Percentiles rank a stretch among this genome's conserved stretches.
Conservation (phyloP, 2,797 vertebrate genomes). For the Cygnus olor region DNA sequence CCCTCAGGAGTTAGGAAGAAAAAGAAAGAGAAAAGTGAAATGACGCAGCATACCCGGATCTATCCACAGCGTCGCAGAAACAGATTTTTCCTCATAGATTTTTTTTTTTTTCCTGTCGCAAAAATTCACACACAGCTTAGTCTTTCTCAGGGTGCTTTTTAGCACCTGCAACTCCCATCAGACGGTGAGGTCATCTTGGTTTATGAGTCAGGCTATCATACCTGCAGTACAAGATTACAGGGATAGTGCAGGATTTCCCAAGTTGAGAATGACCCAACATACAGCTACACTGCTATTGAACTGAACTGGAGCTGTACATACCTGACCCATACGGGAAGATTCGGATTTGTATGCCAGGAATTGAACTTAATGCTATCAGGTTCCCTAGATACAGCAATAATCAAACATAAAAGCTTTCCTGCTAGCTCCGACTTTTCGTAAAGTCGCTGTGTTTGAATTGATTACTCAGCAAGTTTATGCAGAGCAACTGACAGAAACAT, state of each 20-base stretch:
- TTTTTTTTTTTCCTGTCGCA: background rate
- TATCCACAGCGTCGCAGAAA: background rate
- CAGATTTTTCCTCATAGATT: background rate
- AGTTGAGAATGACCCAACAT: background rate
- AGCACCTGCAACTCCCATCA: background rate
- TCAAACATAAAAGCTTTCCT: background rate
- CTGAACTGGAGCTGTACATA: background rate
- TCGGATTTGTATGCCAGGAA: background rate
- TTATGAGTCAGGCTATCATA: conserved; percentile 13
- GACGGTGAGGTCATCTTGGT: background rate
- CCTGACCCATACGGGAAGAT: background rate
- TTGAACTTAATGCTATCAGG: background rate
- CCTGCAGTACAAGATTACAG: conserved; percentile 14
- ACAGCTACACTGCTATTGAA: background rate
- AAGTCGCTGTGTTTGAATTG: background rate
- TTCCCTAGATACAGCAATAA: background rate
- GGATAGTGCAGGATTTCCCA: conserved; percentile 6
- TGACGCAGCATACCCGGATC: background rate
- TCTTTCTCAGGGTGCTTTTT: background rate
- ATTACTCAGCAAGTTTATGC: conserved; percentile 37
- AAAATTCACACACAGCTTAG: background rate
- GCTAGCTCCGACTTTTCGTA: background rate
- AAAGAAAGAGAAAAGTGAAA: background rate
- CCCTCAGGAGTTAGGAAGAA: background rate
- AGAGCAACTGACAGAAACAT: conserved; percentile 57